Conservation (phyloP, 2,888 invertebrate species). For the Plusia festucae region DNA sequence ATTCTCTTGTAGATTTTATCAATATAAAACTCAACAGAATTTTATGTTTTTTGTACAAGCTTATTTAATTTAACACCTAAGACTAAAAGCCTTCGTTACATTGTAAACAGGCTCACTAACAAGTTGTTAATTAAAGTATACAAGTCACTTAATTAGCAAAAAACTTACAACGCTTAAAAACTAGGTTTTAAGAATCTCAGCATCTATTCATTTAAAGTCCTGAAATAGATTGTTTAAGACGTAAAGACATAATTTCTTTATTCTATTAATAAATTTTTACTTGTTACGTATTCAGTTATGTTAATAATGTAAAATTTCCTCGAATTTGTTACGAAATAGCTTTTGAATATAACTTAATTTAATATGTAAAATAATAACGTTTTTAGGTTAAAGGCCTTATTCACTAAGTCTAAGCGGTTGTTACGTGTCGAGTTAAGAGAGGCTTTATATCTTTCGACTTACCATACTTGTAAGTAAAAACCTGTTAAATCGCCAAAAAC, state of each 20-base stretch:
- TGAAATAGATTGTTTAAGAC: background rate
- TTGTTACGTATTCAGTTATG: background rate
- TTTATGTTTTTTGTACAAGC: background rate
- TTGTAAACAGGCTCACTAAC: constrained; percentile 26
- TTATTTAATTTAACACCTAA: background rate
- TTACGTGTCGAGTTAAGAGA: too few species aligned
- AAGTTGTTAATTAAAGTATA: constrained; percentile 42
- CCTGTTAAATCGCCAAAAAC: too few species aligned
- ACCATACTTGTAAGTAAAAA: too few species aligned
- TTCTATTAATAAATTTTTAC: background rate
- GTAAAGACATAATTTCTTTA: background rate
- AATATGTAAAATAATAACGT: too few species aligned
- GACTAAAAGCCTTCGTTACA: background rate
- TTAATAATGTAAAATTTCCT: background rate
- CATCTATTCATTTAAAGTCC: background rate
- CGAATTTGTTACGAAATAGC: background rate
- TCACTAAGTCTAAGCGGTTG: too few species aligned
- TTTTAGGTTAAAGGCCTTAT: too few species aligned
- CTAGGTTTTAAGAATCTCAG: background rate
- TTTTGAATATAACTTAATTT: background rate
- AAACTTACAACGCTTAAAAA: constrained; percentile 38
- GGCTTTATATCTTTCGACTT: too few species aligned
- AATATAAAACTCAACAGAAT: background rate
- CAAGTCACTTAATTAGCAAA: constrained; percentile 40
- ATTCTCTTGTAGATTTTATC: background rate